Percentiles rank a stretch among this genome's conserved stretches.
Evolutionary conservation across 1,140 invertebrate species (phyloP).

Genomic region (Dolichoris vasculosae): DNA sequence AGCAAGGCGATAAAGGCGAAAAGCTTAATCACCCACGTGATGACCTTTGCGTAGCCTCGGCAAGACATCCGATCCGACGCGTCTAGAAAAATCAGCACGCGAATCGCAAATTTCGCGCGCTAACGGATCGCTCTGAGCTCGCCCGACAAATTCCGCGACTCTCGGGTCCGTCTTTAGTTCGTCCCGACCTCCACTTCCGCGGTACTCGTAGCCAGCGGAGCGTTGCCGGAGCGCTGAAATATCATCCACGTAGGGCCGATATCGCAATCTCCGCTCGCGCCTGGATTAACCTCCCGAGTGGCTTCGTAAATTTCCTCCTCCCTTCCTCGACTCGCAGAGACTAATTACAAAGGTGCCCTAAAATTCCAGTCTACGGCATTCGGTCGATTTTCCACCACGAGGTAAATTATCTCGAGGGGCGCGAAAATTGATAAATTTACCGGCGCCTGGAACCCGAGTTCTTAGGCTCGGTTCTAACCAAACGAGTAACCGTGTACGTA

Average conservation of each 20-base stretch:
- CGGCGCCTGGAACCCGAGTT: background rate
- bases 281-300: background rate
- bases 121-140: background rate
- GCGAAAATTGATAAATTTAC: slow-evolving; percentile 33
- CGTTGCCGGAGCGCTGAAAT: slow-evolving; percentile 43
- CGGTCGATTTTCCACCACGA: background rate
- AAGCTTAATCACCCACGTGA: background rate
- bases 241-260: slow-evolving; percentile 30
- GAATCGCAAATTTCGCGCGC: background rate
- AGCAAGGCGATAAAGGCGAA: background rate
- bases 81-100: background rate
- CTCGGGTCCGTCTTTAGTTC: background rate
- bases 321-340: background rate
- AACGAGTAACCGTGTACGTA: background rate
- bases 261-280: slow-evolving; percentile 34
- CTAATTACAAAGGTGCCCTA: slow-evolving; percentile 38
- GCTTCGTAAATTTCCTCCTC: slow-evolving; percentile 31
- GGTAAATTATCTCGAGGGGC: background rate
- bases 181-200: background rate
- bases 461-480: background rate
- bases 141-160: slow-evolving; percentile 24
- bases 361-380: background rate
- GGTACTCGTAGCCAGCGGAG: background rate
- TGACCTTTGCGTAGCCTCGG: background rate
- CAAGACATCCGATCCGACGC: slow-evolving; percentile 2